Evolutionary conservation across 2,888 invertebrate species (phyloP).

Genomic region (Pandemis corylana): DNA sequence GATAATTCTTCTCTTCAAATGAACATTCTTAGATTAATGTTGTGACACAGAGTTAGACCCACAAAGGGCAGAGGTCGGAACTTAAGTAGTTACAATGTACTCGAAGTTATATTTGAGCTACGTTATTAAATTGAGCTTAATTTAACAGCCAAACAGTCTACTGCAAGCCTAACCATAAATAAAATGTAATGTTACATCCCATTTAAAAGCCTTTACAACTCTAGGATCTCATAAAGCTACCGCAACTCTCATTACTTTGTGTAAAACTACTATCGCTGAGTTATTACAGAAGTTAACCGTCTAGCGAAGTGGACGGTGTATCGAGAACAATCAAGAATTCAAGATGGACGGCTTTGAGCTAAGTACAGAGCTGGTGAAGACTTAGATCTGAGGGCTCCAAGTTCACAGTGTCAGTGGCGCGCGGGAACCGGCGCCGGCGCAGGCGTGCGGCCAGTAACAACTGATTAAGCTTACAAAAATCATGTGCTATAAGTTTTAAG

Average conservation of each 20-base stretch:
- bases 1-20: neutral
- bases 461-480: neutral
- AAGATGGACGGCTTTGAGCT: conserved; percentile 43
- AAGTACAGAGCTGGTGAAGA: conserved; percentile 33
- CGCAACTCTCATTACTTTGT: conserved; percentile 16
- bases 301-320: conserved; percentile 14
- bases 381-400: conserved; percentile 34
- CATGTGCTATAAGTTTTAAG: neutral
- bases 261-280: neutral
- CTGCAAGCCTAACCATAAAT: neutral
- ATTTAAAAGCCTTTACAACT: conserved; percentile 1
- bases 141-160: neutral
- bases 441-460: conserved; percentile 10
- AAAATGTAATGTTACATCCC: conserved; percentile 1
- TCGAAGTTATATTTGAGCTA: neutral
- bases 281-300: conserved; percentile 8
- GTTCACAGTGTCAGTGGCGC: conserved; percentile 43
- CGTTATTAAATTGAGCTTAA: neutral
- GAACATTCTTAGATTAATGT: neutral
- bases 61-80: neutral
- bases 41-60: neutral
- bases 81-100: neutral
- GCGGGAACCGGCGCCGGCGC: conserved; percentile 38
- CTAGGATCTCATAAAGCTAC: conserved; percentile 6
- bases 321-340: conserved; percentile 47